Conservation (phyloP, 2,797 vertebrate species). For the Pogoniulus pusillus region DNA sequence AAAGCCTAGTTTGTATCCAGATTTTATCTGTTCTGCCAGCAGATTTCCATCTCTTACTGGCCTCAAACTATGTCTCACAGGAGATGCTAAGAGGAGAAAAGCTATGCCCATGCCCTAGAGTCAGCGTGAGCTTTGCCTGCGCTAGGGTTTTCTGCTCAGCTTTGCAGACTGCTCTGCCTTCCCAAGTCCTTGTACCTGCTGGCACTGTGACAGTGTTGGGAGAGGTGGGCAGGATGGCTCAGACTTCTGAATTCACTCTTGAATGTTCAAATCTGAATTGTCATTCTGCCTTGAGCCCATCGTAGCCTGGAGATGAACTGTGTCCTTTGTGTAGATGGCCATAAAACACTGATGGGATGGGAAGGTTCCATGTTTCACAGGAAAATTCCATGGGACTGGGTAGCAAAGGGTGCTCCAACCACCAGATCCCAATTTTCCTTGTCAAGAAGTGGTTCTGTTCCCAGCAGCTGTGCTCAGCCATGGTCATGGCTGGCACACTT, state of each 20-base stretch:
- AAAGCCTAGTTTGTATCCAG: neutral
- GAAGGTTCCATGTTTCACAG: neutral
- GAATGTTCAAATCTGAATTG: neutral
- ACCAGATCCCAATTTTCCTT: neutral
- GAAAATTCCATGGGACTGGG: neutral
- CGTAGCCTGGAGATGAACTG: neutral
- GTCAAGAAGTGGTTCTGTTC: neutral
- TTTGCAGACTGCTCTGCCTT: neutral
- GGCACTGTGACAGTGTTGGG: fast-evolving
- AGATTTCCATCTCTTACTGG: neutral
- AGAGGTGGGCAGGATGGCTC: neutral
- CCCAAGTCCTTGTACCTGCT: neutral
- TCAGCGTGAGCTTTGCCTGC: neutral
- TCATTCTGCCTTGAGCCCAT: neutral
- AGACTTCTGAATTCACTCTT: neutral
- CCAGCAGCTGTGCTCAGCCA: neutral
- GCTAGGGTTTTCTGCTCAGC: neutral
- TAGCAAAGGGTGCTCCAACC: neutral
- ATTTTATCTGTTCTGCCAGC: neutral
- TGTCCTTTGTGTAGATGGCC: neutral
- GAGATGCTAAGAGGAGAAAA: neutral
- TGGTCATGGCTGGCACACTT: neutral
- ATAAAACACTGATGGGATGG: neutral
- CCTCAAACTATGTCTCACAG: neutral
- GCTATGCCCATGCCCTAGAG: neutral